Conservation (phyloP, 2,113 vertebrate species). For the Trogon surrucura region DNA sequence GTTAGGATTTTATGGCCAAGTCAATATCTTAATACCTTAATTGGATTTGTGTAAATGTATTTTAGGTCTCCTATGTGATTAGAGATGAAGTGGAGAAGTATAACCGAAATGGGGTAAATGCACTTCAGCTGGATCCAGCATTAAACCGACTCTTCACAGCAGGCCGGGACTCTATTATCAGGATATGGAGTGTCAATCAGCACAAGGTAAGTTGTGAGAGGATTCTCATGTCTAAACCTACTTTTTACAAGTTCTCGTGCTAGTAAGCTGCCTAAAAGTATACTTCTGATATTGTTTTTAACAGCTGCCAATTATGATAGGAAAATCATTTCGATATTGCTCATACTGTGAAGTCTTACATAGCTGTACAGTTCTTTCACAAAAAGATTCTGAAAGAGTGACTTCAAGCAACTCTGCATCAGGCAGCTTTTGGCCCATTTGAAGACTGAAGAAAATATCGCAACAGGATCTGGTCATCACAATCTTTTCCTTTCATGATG, state of each 20-base stretch:
- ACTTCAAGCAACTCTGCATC: not conserved
- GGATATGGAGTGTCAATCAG: slow-evolving; percentile 99
- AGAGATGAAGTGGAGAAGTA: slow-evolving; percentile 98
- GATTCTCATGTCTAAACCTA: not conserved
- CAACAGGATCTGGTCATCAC: not conserved
- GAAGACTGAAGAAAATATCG: not conserved
- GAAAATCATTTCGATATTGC: not conserved
- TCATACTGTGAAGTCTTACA: not conserved
- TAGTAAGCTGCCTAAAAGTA: not conserved
- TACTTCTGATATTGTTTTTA: not conserved
- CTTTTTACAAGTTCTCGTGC: not conserved
- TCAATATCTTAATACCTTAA: not conserved
- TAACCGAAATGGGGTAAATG: slow-evolving; percentile 96
- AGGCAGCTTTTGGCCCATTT: not conserved
- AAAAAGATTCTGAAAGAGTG: not conserved
- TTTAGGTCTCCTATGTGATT: slow-evolving; percentile 97
- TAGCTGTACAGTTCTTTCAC: not conserved
- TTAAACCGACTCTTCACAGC: slow-evolving; percentile 96
- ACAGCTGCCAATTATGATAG: not conserved
- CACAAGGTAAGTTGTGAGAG: slow-evolving; percentile 86
- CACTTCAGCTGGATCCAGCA: slow-evolving; percentile 93
- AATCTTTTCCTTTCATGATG: not conserved
- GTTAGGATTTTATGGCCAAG: not conserved
- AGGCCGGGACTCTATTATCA: slow-evolving; percentile 95
- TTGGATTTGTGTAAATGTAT: slow-evolving; percentile 32